Evolutionary conservation across 2,797 vertebrate species (phyloP), one percentile per base, ranked within the genome.

Genomic region (Scleropages formosus): DNA sequence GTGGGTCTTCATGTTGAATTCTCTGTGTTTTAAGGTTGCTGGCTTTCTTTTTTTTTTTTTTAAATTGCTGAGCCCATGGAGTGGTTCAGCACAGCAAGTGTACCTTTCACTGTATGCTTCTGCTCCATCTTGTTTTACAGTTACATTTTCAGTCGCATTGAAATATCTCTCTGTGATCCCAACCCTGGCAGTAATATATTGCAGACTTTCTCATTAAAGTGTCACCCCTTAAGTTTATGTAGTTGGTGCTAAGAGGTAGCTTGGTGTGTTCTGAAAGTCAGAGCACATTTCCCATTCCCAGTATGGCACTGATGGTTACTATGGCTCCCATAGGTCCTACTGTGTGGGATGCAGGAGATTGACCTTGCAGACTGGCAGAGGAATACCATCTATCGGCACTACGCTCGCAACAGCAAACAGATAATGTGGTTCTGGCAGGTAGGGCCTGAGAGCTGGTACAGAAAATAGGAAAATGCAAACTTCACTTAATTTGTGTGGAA

Each of bases 401-500:
- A 94, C 0, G 90, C 92, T 64, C 92, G 91, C 79, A 94, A 92
- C 82, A 95, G 93, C 91, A 94, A 93, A 75, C 93, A 95, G 82
- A 95, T 96, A 49, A 80, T 93, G 72, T 95, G 93, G 89, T 95
- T 94, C 90, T 96, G 95, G 95, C 93, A 95, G 93, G 93, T 94
- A 79, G 78, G 88, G 85, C 49, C 59, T 22, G 47, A 49, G 24
- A 10, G 3, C 26, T 26, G 10, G 7, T 64, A 59, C 16, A 61
- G n/a, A n/a, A n/a, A n/a, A n/a, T n/a, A 59, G 58, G 58, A 20
- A 9, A 53, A 53, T 53, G 49, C 49, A 53, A 9, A 16, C 16
- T 53, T 58, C 53, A 3, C 53, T 26, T 31, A 9, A 49, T 24
- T 60, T 6, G 10, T n/a, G n/a, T n/a, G n/a, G n/a, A n/a, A n/a